Evolutionary conservation across 1,140 invertebrate species (phyloP).

Genomic region (Trachelipus rathkii): DNA sequence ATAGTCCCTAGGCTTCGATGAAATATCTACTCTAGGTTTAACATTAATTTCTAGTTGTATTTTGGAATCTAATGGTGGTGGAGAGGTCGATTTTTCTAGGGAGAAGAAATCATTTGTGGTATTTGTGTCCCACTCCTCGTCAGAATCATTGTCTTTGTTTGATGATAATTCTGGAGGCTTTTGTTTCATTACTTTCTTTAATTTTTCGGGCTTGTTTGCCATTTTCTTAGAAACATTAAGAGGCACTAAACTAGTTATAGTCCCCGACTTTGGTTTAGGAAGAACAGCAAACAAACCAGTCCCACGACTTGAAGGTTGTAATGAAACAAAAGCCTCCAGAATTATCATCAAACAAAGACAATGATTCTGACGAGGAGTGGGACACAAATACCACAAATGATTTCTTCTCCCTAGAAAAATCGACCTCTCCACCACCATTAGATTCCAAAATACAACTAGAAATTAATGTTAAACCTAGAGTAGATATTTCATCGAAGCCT

Average conservation of each 20-base stretch:
- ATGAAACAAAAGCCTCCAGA: background rate
- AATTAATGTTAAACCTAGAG: background rate
- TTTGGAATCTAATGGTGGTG: too few relatives aligned
- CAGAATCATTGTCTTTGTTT: slow-evolving; percentile 16
- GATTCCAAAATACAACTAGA: too few relatives aligned
- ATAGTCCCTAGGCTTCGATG: background rate
- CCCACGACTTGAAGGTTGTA: background rate
- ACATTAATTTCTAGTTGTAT: background rate
- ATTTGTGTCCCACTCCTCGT: slow-evolving; percentile 20
- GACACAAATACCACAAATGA: background rate
- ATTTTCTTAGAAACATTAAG: too few relatives aligned
- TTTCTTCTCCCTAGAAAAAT: background rate
- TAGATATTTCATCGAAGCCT: background rate
- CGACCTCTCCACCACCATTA: background rate
- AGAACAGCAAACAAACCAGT: background rate
- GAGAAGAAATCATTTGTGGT: background rate
- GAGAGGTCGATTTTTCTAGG: background rate
- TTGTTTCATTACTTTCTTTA: background rate
- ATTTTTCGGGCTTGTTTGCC: background rate
- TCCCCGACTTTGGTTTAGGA: too few relatives aligned
- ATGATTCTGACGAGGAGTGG: slow-evolving; percentile 29
- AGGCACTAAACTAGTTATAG: too few relatives aligned
- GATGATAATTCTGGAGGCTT: background rate
- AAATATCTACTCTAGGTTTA: background rate
- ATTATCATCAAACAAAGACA: background rate